These are phyloP conservation scores for Hylia prasina DNA, from an alignment of 2,113 vertebrate genomes.

Conservation along the genomic window DNA sequence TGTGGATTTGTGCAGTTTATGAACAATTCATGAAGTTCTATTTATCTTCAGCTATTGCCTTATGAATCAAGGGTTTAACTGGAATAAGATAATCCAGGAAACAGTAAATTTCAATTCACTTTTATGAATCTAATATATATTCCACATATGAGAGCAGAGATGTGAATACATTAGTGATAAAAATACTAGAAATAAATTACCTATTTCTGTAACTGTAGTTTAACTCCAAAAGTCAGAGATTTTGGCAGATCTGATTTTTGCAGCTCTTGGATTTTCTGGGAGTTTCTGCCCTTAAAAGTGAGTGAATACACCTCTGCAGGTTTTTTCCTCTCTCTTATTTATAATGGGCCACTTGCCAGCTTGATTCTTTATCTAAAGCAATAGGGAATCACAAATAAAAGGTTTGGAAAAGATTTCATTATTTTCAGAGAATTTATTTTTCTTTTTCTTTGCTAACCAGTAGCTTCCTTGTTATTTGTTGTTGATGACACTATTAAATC, in stretches of 20 bases:
- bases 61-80: slow-evolving; percentile 43
- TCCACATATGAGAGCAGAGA: neutral
- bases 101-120: slow-evolving; percentile 50
- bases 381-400: neutral
- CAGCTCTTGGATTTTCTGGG: neutral
- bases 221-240: neutral
- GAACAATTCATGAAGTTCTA: slow-evolving; percentile 54
- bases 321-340: neutral
- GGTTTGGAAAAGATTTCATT: neutral
- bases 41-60: slow-evolving; percentile 53
- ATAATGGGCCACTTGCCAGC: neutral
- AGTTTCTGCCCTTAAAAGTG: neutral
- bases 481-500: neutral
- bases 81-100: slow-evolving; percentile 59
- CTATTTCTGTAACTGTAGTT: neutral
- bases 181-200: slow-evolving; percentile 40
- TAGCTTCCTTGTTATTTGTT: neutral
- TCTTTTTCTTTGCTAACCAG: neutral
- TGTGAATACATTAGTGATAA: slow-evolving; percentile 33
- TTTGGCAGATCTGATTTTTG: neutral
- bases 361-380: neutral
- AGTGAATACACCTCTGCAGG: neutral
- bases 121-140: slow-evolving; percentile 49
- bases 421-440: neutral
- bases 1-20: slow-evolving; percentile 30